These are phyloP conservation scores for Bombylius discolor DNA, from an alignment of 2,888 invertebrate species.

Conservation along the genomic window DNA sequence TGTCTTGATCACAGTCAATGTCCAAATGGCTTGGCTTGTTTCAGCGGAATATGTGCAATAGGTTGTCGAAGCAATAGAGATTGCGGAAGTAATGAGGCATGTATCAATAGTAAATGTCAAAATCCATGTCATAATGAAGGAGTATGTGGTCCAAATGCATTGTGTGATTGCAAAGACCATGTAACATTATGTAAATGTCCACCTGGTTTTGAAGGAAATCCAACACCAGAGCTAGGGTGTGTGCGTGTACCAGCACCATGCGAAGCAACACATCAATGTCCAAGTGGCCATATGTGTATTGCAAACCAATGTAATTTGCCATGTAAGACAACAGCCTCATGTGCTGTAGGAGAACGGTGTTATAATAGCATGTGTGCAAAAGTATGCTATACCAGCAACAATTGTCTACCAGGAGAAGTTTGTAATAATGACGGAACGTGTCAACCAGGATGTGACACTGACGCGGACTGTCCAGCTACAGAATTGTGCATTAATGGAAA, in stretches of 20 bases:
- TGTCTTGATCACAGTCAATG: slow-evolving; percentile 75
- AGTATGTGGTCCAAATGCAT: slow-evolving; percentile 72
- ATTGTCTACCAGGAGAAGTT: slow-evolving; percentile 80
- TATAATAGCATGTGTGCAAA: slow-evolving; percentile 65
- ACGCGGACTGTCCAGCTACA: slow-evolving; percentile 64
- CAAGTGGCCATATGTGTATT: slow-evolving; percentile 62
- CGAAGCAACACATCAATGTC: slow-evolving; percentile 55
- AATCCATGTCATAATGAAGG: slow-evolving; percentile 67
- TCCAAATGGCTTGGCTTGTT: slow-evolving; percentile 63
- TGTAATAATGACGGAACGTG: slow-evolving; percentile 68
- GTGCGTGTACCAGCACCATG: slow-evolving; percentile 67
- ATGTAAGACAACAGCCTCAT: slow-evolving; percentile 57
- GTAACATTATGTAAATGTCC: slow-evolving; percentile 69
- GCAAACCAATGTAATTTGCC: slow-evolving; percentile 65
- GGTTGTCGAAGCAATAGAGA: slow-evolving; percentile 78
- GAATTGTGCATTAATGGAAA: slow-evolving; percentile 62
- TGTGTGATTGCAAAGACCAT: slow-evolving; percentile 64
- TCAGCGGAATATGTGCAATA: slow-evolving; percentile 62
- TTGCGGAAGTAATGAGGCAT: slow-evolving; percentile 62
- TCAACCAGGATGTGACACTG: slow-evolving; percentile 67
- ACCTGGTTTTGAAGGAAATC: slow-evolving; percentile 72
- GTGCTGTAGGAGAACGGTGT: slow-evolving; percentile 77
- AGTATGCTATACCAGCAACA: slow-evolving; percentile 79
- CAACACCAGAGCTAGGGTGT: slow-evolving; percentile 79
- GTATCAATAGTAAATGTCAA: slow-evolving; percentile 70